A percentile compares a stretch with the other conserved stretches of the same genome.
phyloP scores from a whole-genome alignment of 2,888 invertebrate genomes.

The Conops quadrifasciatus region DNA sequence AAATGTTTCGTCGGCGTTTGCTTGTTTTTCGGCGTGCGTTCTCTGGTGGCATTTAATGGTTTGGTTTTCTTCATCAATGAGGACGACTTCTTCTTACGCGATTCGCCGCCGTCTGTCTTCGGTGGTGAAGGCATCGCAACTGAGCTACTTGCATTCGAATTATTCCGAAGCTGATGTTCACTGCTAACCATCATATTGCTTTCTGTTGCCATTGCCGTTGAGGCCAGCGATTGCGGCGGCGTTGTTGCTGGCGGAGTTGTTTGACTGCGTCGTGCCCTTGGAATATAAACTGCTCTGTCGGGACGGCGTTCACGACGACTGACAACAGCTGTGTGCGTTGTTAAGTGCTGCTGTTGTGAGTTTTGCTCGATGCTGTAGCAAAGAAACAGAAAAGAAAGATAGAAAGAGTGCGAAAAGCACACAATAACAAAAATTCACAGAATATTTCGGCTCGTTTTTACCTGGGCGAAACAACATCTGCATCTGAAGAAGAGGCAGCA shows the following conservation, averaged over 20 bases:
- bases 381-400: conserved; percentile 29
- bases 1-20: conserved; percentile 2
- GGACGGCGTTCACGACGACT: conserved; percentile 70
- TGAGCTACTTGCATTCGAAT: conserved; percentile 48
- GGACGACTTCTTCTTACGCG: conserved; percentile 15
- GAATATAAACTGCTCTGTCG: conserved; percentile 82
- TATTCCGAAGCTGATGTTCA: conserved; percentile 48
- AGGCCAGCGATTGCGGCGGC: conserved; percentile 24
- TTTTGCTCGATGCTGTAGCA: not conserved
- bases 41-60: conserved; percentile 41
- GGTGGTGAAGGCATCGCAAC: conserved; percentile 45
- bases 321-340: conserved; percentile 43
- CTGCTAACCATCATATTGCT: no score
- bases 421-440: conserved; percentile 41
- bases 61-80: conserved; percentile 50
- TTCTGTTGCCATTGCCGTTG: not conserved
- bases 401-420: no score
- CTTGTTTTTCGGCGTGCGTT: conserved; percentile 53
- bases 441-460: conserved; percentile 29
- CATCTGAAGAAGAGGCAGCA: not conserved
- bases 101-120: conserved; percentile 55
- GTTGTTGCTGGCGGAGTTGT: conserved; percentile 58
- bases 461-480: conserved; percentile 30
- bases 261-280: conserved; percentile 72
- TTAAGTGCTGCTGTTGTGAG: conserved; percentile 54